These are phyloP conservation scores for Sturmia bella DNA, from an alignment of 2,888 invertebrate genomes.

Conservation along the genomic window DNA sequence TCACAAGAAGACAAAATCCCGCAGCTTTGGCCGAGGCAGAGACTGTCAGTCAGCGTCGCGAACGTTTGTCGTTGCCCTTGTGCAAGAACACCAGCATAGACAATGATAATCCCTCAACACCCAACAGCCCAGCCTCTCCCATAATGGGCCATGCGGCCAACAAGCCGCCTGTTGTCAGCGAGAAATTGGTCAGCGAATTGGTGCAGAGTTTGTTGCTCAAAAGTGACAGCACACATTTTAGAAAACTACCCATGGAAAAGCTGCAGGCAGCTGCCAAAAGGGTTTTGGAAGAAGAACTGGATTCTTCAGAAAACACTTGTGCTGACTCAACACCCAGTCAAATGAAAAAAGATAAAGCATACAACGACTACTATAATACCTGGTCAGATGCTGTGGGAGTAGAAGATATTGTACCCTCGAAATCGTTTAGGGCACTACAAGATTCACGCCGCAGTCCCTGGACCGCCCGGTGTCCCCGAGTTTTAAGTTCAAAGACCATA, in stretches of 20 bases:
- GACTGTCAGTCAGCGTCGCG: conserved; percentile 82
- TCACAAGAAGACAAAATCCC: conserved; percentile 80
- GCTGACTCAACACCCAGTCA: conserved; percentile 82
- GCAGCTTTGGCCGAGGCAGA: conserved; percentile 79
- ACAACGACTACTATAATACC: conserved; percentile 84
- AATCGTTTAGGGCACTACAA: conserved; percentile 84
- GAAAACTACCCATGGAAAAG: conserved; percentile 84
- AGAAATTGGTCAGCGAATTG: conserved; percentile 84
- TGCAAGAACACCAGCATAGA: conserved; percentile 82
- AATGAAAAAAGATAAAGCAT: conserved; percentile 80
- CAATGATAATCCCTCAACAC: conserved; percentile 83
- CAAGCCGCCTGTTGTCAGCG: conserved; percentile 82
- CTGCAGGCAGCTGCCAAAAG: conserved; percentile 84
- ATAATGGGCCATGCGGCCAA: conserved; percentile 81
- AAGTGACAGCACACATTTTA: conserved; percentile 83
- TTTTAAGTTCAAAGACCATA: conserved; percentile 84
- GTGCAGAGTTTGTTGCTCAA: conserved; percentile 84
- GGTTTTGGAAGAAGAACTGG: conserved; percentile 84
- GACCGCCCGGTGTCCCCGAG: conserved; percentile 85
- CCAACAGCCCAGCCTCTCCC: conserved; percentile 82
- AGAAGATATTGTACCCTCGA: conserved; percentile 84
- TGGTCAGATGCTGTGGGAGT: conserved; percentile 80
- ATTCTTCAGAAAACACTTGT: conserved; percentile 82
- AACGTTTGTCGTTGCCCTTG: conserved; percentile 83
- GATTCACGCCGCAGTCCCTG: conserved; percentile 83